Percentiles rank a stretch among this genome's conserved stretches.
These are phyloP conservation scores for Siphonodentalium dalli DNA, from an alignment of 2,888 invertebrate species.

Conservation along the genomic window DNA sequence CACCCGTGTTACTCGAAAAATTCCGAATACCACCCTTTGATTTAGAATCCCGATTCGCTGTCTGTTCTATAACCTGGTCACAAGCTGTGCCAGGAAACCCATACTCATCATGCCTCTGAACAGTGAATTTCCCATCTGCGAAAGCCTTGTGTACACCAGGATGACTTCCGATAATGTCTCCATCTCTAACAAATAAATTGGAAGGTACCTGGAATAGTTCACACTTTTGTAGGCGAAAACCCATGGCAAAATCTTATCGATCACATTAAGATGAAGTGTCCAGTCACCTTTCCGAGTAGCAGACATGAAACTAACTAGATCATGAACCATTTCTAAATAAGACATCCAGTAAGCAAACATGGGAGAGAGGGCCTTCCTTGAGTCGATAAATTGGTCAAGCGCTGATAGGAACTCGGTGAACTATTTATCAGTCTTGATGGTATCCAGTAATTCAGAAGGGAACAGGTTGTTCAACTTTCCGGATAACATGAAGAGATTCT, in stretches of 20 bases:
- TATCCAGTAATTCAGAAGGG: too few species aligned
- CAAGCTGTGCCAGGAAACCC: conserved; percentile 12
- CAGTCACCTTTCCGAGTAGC: conserved; percentile 17
- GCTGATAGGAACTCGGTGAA: too few species aligned
- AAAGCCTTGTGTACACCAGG: conserved; percentile 6
- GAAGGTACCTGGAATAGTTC: conserved; percentile 17
- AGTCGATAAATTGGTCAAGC: too few species aligned
- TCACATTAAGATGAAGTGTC: conserved; percentile 11
- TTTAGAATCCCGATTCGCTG: too few species aligned
- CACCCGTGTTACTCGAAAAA: conserved; percentile 9
- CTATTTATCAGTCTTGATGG: too few species aligned
- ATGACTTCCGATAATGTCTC: conserved; percentile 17
- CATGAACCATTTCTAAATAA: conserved; percentile 15
- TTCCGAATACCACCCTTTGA: conserved; percentile 15
- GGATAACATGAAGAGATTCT: too few species aligned
- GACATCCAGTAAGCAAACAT: conserved; percentile 12
- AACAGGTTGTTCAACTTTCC: too few species aligned
- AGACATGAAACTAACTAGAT: conserved; percentile 10
- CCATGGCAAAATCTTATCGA: conserved; percentile 19
- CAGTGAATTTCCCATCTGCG: conserved; percentile 2
- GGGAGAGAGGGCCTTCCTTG: neutral
- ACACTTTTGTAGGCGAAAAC: conserved; percentile 11
- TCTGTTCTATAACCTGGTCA: too few species aligned
- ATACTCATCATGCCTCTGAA: conserved; percentile 3
- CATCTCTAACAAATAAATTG: conserved; percentile 29